Conservation (phyloP, 2,888 invertebrate genomes). For the Allygus modestus region DNA sequence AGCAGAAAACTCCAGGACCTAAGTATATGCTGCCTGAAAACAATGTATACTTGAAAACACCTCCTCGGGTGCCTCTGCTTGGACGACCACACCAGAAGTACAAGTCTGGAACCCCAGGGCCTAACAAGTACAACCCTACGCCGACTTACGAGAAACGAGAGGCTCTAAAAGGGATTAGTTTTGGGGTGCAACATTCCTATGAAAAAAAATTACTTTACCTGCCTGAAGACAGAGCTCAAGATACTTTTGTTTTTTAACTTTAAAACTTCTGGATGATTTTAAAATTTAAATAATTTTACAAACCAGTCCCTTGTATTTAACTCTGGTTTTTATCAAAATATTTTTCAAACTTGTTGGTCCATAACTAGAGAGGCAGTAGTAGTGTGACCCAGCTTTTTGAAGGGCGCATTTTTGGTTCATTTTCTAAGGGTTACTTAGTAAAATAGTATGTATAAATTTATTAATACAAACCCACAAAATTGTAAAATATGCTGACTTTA, state of each 20-base stretch:
- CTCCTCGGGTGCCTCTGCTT: constrained; percentile 15
- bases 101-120: constrained; percentile 22
- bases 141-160: constrained; percentile 36
- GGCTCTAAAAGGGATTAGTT: constrained; percentile 42
- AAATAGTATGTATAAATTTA: too few relatives aligned
- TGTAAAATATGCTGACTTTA: too few relatives aligned
- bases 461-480: too few relatives aligned
- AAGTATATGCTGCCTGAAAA: constrained; percentile 45
- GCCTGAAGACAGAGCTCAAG: constrained; percentile 36
- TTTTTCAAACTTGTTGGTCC: too few relatives aligned
- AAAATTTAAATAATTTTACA: too few relatives aligned
- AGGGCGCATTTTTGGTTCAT: too few relatives aligned
- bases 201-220: constrained; percentile 32
- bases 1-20: constrained; percentile 7
- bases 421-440: too few relatives aligned
- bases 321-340: too few relatives aligned
- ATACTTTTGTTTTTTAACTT: constrained; percentile 46
- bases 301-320: too few relatives aligned
- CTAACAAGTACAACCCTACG: constrained; percentile 35
- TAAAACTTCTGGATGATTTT: too few relatives aligned
- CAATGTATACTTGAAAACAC: constrained; percentile 36
- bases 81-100: constrained; percentile 5
- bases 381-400: too few relatives aligned
- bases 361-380: too few relatives aligned
- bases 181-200: constrained; percentile 42